Conservation (phyloP, 64 coral and sea anemone genomes). For the Catalaphyllia jardinei region DNA sequence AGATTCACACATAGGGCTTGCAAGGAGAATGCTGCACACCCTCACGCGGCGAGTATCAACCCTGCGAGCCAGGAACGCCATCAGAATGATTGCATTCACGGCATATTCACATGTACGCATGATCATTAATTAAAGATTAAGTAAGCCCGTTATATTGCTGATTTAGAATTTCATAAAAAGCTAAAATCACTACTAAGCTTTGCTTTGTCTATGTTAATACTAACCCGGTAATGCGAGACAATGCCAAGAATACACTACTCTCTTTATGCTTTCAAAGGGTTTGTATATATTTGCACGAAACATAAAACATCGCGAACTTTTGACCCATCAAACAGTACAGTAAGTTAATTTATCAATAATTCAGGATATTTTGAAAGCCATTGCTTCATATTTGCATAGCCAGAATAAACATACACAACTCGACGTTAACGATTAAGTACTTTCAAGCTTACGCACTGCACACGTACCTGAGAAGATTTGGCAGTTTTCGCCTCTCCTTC, state of each 20-base stretch:
- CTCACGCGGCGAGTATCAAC: too few species aligned
- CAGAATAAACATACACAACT: background rate
- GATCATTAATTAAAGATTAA: too few species aligned
- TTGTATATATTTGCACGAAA: background rate
- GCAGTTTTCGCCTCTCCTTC: constrained; percentile 55
- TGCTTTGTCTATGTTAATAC: too few species aligned
- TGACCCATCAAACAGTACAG: constrained; percentile 7
- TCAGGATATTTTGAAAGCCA: constrained; percentile 7
- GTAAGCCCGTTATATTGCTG: too few species aligned
- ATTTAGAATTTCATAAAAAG: too few species aligned
- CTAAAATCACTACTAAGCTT: too few species aligned
- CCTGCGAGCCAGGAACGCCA: too few species aligned
- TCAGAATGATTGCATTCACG: too few species aligned
- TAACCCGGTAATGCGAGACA: background rate
- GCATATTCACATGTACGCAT: too few species aligned
- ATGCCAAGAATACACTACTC: background rate
- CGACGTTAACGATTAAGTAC: background rate
- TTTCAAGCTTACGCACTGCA: background rate
- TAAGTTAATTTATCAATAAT: constrained; percentile 6
- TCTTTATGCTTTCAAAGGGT: background rate
- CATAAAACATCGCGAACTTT: background rate
- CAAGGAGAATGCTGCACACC: too few species aligned
- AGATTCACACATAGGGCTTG: too few species aligned
- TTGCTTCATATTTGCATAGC: constrained; percentile 15
- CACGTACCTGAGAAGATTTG: constrained; percentile 29